Base-by-base conservation (phyloP, 2,888 invertebrate genomes). In the Eurois occulta region DNA sequence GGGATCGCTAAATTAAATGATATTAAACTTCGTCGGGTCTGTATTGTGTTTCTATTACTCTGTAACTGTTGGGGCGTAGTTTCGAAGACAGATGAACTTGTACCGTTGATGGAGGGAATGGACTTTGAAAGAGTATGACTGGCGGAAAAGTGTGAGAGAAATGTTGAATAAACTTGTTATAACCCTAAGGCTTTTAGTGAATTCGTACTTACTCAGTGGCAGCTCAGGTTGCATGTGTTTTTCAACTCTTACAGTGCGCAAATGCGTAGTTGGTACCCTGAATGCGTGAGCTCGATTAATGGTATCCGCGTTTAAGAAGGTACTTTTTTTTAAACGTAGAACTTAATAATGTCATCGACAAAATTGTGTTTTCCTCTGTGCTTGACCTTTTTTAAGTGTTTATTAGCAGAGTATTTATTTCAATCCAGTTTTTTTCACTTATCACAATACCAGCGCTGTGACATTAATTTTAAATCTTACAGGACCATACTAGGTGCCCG, bases 1-100 rank as follows among this genome's bases (percentile, higher is more conserved):
- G 18, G 48, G 66, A 76, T 80, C n/a, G 24, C 88, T 86, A 87
- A 90, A 88, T 91, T 86, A 89, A 90, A 80, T 55, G 41, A 72
- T 80, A 80, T 83, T 80, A 85, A 75, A 81, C 66, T 85, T 85
- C 6, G 81, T 66, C 41, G 69, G 60, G 32, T 81, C 81, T 74
- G 48, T 83, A 48, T 83, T 85, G 69, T 80, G 72, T 66, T 75
- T 85, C 68, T 75, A 66, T 83, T 80, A 64, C 58, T 80, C 43
- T 55, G 24, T 21, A 72, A 85, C 62, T 66, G 76, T 81, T 85
- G 69, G 68, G 62, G 81, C 71, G 81, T 76, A 72, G 28, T 85
- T 85, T 24, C 2, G 21, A 55, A 81, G 72, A 76, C 28, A 62
- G 76, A 81, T 81, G 81, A 76, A 81, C 77, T 81, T 70, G 60